Percentiles rank a stretch among this genome's conserved stretches.
These are phyloP conservation scores for Marmota monax DNA, from an alignment of 2,113 vertebrate species.

Conservation along the genomic window DNA sequence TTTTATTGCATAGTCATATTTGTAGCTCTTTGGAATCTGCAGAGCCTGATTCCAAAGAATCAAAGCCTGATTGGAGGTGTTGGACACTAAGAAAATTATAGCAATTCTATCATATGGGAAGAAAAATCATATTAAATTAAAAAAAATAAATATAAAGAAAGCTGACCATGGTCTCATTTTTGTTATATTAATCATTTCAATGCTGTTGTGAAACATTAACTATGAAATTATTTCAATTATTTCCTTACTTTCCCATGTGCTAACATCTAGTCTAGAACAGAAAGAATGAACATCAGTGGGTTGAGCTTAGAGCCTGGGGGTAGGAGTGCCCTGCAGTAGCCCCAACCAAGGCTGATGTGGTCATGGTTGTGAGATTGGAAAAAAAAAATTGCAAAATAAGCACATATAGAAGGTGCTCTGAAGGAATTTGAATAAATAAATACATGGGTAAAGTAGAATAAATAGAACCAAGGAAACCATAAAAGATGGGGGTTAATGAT, in stretches of 20 bases:
- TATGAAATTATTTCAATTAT: not conserved
- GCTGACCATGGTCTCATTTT: not conserved
- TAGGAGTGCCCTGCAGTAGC: not conserved
- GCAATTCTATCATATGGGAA: not conserved
- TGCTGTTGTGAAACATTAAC: not conserved
- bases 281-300: not conserved
- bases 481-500: not conserved
- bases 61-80: not conserved
- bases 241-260: not conserved
- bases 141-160: not conserved
- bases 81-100: not conserved
- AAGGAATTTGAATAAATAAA: not conserved
- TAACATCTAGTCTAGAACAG: not conserved
- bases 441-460: not conserved
- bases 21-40: not conserved
- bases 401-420: not conserved
- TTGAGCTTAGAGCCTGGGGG: not conserved
- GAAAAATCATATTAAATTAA: not conserved
- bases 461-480: not conserved
- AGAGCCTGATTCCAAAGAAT: too few relatives aligned
- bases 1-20: not conserved
- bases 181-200: not conserved
- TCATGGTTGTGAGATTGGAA: not conserved
- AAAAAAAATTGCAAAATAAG: not conserved
- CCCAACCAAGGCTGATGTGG: not conserved